These are phyloP conservation scores for Spilogale gracilis DNA, from an alignment of 2,113 vertebrate genomes.

Conservation along the genomic window DNA sequence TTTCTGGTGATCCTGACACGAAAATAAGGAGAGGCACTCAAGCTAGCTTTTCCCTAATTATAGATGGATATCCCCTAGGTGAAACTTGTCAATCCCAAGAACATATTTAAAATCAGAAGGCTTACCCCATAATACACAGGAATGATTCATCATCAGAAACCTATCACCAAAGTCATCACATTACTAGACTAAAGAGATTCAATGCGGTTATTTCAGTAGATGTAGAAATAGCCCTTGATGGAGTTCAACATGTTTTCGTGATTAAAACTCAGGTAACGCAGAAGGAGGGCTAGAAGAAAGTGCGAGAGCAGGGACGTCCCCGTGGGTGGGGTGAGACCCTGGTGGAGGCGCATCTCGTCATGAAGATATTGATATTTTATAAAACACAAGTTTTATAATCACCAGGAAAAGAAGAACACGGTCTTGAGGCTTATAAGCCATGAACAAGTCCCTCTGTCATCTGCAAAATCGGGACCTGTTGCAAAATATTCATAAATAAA, in stretches of 20 bases:
- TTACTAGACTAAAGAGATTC: neutral
- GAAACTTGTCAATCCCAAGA: neutral
- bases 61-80: too few relatives aligned
- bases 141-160: neutral
- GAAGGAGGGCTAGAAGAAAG: too few relatives aligned
- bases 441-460: neutral
- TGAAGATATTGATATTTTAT: neutral
- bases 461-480: neutral
- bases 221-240: neutral
- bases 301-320: neutral
- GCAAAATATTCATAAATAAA: neutral
- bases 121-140: neutral
- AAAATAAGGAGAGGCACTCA: neutral
- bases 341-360: fast-evolving
- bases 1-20: neutral
- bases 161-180: neutral
- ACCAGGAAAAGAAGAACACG: neutral
- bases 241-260: neutral
- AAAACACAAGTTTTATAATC: neutral
- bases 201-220: neutral
- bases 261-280: neutral
- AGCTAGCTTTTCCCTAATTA: neutral
- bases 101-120: neutral
- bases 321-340: fast-evolving
- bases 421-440: neutral